These are phyloP conservation scores for Drosophila pandora DNA, from an alignment of 1,140 invertebrate species.

Conservation along the genomic window DNA sequence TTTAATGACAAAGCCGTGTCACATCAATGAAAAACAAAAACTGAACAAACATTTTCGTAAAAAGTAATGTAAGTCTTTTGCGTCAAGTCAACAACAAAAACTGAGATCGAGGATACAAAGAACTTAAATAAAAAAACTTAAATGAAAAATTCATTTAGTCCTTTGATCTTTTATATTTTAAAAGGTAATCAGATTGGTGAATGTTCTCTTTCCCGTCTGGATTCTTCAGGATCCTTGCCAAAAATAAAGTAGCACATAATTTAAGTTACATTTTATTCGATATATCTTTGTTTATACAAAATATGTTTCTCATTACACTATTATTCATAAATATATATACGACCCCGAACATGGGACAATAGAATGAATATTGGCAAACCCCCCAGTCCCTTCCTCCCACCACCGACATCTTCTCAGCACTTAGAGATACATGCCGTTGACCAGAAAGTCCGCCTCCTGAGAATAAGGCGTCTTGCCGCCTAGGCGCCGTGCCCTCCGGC, in stretches of 20 bases:
- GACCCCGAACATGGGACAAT: conserved; percentile 23
- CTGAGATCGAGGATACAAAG: conserved; percentile 29
- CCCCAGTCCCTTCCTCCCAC: conserved; percentile 4
- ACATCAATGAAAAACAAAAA: conserved; percentile 40
- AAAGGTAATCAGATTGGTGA: conserved; percentile 1
- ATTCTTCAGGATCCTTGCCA: conserved; percentile 4
- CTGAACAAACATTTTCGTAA: conserved; percentile 48
- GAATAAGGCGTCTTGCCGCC: conserved; percentile 92
- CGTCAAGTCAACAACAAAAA: conserved; percentile 46
- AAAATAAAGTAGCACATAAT: background rate
- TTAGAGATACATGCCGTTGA: conserved; percentile 99
- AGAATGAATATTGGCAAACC: conserved; percentile 20
- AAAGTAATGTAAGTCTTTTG: conserved; percentile 36
- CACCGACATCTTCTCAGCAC: background rate
- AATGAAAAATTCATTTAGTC: conserved; percentile 13
- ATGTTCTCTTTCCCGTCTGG: background rate
- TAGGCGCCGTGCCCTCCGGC: conserved; percentile 89
- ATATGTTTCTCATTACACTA: conserved; percentile 69
- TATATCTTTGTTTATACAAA: conserved; percentile 76
- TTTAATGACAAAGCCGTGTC: conserved; percentile 63
- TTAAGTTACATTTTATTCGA: conserved; percentile 57
- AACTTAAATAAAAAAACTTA: conserved; percentile 54
- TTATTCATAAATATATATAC: conserved; percentile 38
- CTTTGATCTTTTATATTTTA: conserved; percentile 1
- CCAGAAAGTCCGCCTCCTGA: conserved; percentile 97